Percentiles rank a stretch among this genome's conserved stretches.
phyloP scores from a whole-genome alignment of 2,888 invertebrate species.

The Chromoteleia sp. region DNA sequence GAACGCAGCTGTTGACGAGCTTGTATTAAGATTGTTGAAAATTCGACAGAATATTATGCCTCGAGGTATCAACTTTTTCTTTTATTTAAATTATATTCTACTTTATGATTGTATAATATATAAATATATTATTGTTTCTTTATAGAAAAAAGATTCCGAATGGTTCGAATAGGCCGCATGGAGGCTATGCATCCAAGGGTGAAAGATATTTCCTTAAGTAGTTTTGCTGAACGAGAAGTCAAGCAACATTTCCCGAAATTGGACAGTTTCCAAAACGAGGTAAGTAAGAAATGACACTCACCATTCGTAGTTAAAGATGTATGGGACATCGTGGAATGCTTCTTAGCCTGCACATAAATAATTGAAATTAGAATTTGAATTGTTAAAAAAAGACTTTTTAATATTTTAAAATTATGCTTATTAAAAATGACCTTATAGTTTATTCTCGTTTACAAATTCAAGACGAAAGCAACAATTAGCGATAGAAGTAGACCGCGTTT shows the following conservation, averaged over 20 bases:
- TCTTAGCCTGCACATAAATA: too few relatives aligned
- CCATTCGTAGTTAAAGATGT: too few relatives aligned
- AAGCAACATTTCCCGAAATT: conserved; percentile 62
- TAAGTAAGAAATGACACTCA: conserved; percentile 60
- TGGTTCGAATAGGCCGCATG: conserved; percentile 89
- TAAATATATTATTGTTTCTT: background rate
- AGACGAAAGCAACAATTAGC: too few relatives aligned
- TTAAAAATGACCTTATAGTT: too few relatives aligned
- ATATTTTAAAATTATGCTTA: too few relatives aligned
- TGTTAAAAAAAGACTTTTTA: too few relatives aligned
- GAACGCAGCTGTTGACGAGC: conserved; percentile 94
- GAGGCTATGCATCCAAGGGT: conserved; percentile 87
- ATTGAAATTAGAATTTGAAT: too few relatives aligned
- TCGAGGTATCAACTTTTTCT: background rate
- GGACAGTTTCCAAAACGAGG: conserved; percentile 76
- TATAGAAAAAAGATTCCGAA: conserved; percentile 85
- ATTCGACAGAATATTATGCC: conserved; percentile 22
- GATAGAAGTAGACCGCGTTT: too few relatives aligned
- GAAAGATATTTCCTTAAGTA: conserved; percentile 86
- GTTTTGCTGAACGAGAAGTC: conserved; percentile 85
- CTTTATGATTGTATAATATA: background rate
- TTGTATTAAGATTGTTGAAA: conserved; percentile 87
- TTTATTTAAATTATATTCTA: too few relatives aligned
- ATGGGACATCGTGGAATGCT: too few relatives aligned
- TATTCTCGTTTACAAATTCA: too few relatives aligned